Evolutionary conservation across 2,113 vertebrate species (phyloP), one percentile per base, ranked within the genome.

Genomic region (Clarias batrachus): DNA sequence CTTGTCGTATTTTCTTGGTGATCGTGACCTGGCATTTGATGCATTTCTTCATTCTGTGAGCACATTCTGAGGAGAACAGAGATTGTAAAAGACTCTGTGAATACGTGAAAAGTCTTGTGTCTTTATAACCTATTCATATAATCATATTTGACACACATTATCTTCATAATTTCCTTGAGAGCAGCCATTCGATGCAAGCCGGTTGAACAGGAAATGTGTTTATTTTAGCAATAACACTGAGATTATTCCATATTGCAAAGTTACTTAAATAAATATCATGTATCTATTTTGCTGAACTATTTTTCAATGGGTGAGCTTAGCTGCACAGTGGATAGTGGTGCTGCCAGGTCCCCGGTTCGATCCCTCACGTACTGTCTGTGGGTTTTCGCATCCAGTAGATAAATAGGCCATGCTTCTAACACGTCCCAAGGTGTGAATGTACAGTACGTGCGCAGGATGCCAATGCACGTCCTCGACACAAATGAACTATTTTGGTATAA

Each of bases 11-110:
- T 89, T 99, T 99, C 95, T 97, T 98, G 81, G 95, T 95, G 93
- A 99, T 98, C 17, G 95, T 96, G 92, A 96, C 97, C 94, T 99
- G 98, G 93, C 98, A 99, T 93, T 97, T 96, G 94, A 99, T 98
- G 92, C 98, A 99, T 88, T 98, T 99, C 95, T 99, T 99, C 98
- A 99, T 99, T 79, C 98, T 96, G 91, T 96, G 96, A 88, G 98
- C 97, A 76, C 98, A 99, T 86, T 99, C 98, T 99, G 90, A 71
- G 52, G 1, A 70, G 70, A 14, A 48, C 71, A 10, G 17, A 65
- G 41, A 68, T 27, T 1, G 12, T 41, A 12, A 74, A 0, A 23
- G 71, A 52, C 33, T 8, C 1, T 37, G 33, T 71, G 21, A 71
- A 37, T 37, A 37, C 13, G 10, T 27, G 25, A 12, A 14, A 1